phyloP scores from a whole-genome alignment of 37 sponge, comb jelly and placozoan genomes.

The Dysidea cf. avara region DNA sequence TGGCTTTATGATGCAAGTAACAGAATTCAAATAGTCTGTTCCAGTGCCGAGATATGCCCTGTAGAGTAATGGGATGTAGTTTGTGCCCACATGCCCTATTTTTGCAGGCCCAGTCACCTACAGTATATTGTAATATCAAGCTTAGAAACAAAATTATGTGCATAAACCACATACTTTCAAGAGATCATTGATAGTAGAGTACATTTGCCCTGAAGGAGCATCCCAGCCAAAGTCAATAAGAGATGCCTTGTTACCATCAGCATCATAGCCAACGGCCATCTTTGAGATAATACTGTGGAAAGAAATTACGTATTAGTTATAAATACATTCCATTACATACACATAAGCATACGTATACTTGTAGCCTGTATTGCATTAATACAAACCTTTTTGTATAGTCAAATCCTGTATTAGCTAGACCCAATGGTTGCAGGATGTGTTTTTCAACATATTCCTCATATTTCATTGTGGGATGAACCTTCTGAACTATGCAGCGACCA shows the following conservation, averaged over 20 bases:
- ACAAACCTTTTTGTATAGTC: conserved; percentile 46
- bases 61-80: too few species aligned
- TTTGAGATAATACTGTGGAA: conserved; percentile 34
- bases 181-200: conserved; percentile 62
- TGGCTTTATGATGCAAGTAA: too few species aligned
- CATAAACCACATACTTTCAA: too few species aligned
- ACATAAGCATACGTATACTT: too few species aligned
- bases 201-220: conserved; percentile 80
- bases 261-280: conserved; percentile 70
- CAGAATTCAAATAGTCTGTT: too few species aligned
- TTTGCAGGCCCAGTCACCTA: too few species aligned
- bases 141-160: too few species aligned
- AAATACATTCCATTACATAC: too few species aligned
- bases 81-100: too few species aligned
- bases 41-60: too few species aligned
- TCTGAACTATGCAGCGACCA: conserved; percentile 43
- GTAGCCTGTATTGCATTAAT: too few species aligned
- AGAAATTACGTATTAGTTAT: neutral
- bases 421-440: conserved; percentile 54
- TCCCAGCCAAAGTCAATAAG: conserved; percentile 61
- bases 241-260: conserved; percentile 47
- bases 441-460: conserved; percentile 64
- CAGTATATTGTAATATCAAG: too few species aligned
- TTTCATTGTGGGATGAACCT: conserved; percentile 14
- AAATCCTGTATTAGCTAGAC: conserved; percentile 67